phyloP scores from a whole-genome alignment of 2,888 invertebrate species.

The Syrphus vitripennis region DNA sequence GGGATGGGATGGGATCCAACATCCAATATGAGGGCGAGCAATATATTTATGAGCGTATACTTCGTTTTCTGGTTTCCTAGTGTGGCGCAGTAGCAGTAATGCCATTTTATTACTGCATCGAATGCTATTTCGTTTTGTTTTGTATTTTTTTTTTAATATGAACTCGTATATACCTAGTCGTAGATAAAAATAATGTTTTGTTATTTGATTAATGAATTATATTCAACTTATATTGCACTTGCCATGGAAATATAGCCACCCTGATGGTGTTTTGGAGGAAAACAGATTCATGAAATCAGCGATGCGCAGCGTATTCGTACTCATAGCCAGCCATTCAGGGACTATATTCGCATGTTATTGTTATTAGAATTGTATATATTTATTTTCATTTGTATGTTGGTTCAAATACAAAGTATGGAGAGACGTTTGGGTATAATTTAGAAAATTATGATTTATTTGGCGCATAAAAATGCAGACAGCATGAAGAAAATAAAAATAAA shows the following conservation, averaged over 20 bases:
- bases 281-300: conserved; percentile 15
- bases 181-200: background rate
- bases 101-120: background rate
- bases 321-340: background rate
- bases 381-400: background rate
- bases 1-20: background rate
- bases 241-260: background rate
- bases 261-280: background rate
- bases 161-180: no score
- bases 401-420: background rate
- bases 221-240: conserved; percentile 1
- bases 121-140: background rate
- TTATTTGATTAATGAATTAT: conserved; percentile 27
- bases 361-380: background rate
- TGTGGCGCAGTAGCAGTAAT: background rate
- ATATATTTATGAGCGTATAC: background rate
- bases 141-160: background rate
- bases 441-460: conserved; percentile 52
- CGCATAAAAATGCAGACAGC: background rate
- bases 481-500: background rate
- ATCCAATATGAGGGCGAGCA: background rate
- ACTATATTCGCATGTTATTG: background rate
- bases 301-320: conserved; percentile 7
- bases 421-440: conserved; percentile 42
- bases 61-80: background rate